These are phyloP conservation scores for Paragorgia papillata DNA, from an alignment of 92 coral and sea anemone species.

Conservation along the genomic window DNA sequence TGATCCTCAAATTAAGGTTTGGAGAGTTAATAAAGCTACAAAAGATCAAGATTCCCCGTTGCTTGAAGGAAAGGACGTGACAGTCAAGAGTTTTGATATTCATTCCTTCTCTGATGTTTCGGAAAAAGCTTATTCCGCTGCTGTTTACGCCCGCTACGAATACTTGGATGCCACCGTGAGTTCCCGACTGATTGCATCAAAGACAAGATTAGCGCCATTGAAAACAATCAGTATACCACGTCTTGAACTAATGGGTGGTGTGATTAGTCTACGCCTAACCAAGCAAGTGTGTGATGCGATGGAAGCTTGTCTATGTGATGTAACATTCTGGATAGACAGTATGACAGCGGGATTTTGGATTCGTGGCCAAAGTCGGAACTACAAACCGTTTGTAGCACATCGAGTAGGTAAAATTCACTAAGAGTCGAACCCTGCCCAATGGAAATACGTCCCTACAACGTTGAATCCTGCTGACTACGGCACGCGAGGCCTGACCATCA, in stretches of 20 bases:
- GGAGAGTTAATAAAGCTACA: too few relatives aligned
- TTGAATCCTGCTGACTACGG: conserved; percentile 26
- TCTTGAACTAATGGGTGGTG: conserved; percentile 42
- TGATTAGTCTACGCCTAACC: too few relatives aligned
- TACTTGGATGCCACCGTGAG: conserved; percentile 17
- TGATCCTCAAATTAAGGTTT: too few relatives aligned
- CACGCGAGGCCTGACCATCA: conserved; percentile 38
- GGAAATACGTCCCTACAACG: conserved; percentile 1
- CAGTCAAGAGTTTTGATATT: too few relatives aligned
- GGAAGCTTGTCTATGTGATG: conserved; percentile 3
- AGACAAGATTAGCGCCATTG: conserved; percentile 29
- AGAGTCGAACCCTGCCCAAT: conserved; percentile 44
- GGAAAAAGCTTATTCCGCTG: conserved; percentile 47
- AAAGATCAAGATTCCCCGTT: too few relatives aligned
- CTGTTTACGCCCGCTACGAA: conserved; percentile 19
- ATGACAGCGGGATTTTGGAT: conserved; percentile 61
- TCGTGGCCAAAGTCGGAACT: conserved; percentile 24
- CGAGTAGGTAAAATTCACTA: conserved; percentile 50
- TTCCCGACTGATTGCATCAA: conserved; percentile 41
- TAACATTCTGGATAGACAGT: conserved; percentile 63
- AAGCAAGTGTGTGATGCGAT: conserved; percentile 2
- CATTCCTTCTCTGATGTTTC: conserved; percentile 61
- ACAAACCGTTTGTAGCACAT: conserved; percentile 39
- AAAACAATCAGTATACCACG: conserved; percentile 37
- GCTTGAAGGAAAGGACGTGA: too few relatives aligned